A percentile compares a stretch with the other conserved stretches of the same genome.
Conservation (phyloP, 2,113 vertebrate genomes). For the Motacilla tschutschensis region DNA sequence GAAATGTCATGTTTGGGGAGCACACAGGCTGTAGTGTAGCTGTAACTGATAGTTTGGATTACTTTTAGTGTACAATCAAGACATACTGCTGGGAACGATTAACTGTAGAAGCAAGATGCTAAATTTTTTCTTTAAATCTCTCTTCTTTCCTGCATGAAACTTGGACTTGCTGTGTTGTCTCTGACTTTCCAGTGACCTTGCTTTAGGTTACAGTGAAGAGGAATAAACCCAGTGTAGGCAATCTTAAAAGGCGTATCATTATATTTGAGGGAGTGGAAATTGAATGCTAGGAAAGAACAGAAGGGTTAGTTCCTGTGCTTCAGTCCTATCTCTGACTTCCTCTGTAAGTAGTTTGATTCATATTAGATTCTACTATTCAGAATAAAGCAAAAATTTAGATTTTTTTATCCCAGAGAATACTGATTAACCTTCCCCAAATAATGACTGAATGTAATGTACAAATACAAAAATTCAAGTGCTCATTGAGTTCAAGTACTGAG, state of each 20-base stretch:
- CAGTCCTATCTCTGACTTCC: neutral
- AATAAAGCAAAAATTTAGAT: neutral
- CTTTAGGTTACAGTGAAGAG: constrained; percentile 1
- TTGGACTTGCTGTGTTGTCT: neutral
- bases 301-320: neutral
- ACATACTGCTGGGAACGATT: neutral
- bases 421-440: neutral
- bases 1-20: neutral
- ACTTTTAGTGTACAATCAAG: constrained; percentile 16
- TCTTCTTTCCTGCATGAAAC: neutral
- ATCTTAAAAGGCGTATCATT: neutral
- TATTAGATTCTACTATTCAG: neutral
- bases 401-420: neutral
- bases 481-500: neutral
- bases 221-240: constrained; percentile 1
- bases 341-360: neutral
- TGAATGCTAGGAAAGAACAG: neutral
- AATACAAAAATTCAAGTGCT: neutral
- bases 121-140: neutral
- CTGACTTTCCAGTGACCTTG: constrained; percentile 53
- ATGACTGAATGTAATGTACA: neutral
- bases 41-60: constrained; percentile 21
- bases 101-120: constrained; percentile 5
- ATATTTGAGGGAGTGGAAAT: constrained; percentile 26
- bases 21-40: neutral